Base-by-base conservation (phyloP, 2,888 invertebrate species). In the Herminia tarsipennalis region DNA sequence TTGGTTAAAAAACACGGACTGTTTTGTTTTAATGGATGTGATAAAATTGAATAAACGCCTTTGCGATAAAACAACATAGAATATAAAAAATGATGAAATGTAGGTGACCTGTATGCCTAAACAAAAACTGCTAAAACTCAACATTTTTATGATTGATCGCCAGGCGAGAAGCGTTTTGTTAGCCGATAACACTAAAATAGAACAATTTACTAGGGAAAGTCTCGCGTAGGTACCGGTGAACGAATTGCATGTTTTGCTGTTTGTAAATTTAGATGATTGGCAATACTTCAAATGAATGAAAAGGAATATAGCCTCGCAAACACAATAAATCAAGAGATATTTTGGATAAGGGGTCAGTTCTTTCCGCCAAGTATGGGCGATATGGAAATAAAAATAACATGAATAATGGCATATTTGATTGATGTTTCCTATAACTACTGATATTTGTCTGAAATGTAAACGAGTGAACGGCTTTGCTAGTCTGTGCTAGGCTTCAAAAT, bases 111-210 rank as follows among this genome's bases (percentile, higher is more conserved):
- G 47, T 38, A 48, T 46, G 39, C 17, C 37, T 52, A 56, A 62
- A 56, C 55, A 65, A 70, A 66, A 70, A 65, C 38, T 49, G 54
- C 45, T 40, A 47, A 9, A 44, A 37, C 10, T 25, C 10, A 18
- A 32, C 51, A 56, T 55, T 58, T 66, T 59, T 60, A 64, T 72
- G 73, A 77, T 73, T 56, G 56, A 72, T 70, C 50, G 45, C 33
- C 22, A 35, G 24, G 34, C 36, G 28, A 47, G 34, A 50, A 61
- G 59, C 56, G 50, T 65, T 75, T 62, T 44, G 39, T 46, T 40
- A 51, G 39, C 45, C 61, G 62, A 75, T 76, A 76, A 60, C 70
- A 70, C 51, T 71, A 73, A 73, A 76, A 69, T 62, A 68, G 41
- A 53, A 56, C 60, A 68, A 75, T 76, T 73, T 74, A 74, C 48